These are phyloP conservation scores for Acholoe squamosa DNA, from an alignment of 2,888 invertebrate species.

Conservation along the genomic window DNA sequence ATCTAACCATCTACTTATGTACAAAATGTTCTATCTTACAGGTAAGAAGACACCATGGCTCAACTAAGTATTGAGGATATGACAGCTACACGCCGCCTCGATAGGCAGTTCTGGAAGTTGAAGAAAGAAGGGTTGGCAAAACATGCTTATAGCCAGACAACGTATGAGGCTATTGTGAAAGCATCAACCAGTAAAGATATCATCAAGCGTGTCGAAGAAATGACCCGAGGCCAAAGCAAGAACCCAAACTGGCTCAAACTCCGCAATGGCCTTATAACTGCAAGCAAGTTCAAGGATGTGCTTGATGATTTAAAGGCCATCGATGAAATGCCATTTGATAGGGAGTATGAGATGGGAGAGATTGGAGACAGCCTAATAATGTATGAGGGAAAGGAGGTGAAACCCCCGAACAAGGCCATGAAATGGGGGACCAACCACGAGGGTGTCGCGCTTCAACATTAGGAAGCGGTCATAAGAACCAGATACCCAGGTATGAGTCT, in stretches of 20 bases:
- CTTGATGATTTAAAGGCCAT: neutral
- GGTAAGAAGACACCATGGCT: too few relatives aligned
- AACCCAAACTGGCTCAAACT: neutral
- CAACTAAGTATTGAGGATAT: too few relatives aligned
- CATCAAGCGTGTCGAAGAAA: neutral
- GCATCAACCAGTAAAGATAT: too few relatives aligned
- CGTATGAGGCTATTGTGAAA: neutral
- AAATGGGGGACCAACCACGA: neutral
- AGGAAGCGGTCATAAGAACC: neutral
- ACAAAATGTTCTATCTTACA: too few relatives aligned
- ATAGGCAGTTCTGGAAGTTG: too few relatives aligned
- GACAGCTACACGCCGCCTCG: too few relatives aligned
- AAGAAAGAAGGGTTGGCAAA: too few relatives aligned
- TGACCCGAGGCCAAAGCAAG: neutral
- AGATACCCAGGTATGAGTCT: neutral
- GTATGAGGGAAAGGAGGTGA: neutral
- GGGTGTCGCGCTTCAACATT: neutral
- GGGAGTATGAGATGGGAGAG: too few relatives aligned
- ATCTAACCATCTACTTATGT: too few relatives aligned
- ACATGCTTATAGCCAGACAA: too few relatives aligned
- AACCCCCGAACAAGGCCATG: neutral
- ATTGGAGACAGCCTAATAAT: neutral
- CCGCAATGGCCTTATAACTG: neutral
- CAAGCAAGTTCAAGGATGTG: neutral
- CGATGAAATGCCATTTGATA: too few relatives aligned